Percentiles rank a stretch among this genome's conserved stretches.
These are phyloP conservation scores for Megalonaias nervosa DNA, from an alignment of 1,140 invertebrate species.

Conservation along the genomic window DNA sequence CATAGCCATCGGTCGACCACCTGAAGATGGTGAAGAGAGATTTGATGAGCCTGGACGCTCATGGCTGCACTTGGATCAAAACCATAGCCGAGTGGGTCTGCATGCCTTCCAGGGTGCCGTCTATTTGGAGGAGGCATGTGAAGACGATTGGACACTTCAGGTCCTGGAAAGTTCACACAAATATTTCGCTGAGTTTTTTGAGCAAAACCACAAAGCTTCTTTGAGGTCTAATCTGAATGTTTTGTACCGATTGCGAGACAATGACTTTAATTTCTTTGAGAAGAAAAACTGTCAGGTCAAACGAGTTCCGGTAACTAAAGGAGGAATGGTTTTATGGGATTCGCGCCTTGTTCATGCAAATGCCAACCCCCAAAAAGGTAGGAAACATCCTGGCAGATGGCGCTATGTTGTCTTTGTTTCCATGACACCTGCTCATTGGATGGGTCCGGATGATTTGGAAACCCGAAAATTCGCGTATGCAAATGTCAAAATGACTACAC, in stretches of 20 bases:
- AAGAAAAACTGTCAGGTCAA: conserved; percentile 39
- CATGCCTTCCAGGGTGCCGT: conserved; percentile 59
- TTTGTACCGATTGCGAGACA: conserved; percentile 35
- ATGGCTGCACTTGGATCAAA: conserved; percentile 60
- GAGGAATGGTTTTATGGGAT: conserved; percentile 61
- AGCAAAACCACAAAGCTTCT: conserved; percentile 31
- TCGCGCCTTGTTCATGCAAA: conserved; percentile 58
- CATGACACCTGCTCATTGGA: conserved; percentile 60
- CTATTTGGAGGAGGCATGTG: conserved; percentile 47
- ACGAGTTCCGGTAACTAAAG: conserved; percentile 56
- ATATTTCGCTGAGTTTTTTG: conserved; percentile 42
- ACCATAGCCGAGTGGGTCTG: conserved; percentile 37
- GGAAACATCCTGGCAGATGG: conserved; percentile 52
- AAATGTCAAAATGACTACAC: conserved; percentile 47
- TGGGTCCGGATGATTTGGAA: conserved; percentile 36
- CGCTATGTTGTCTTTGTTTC: conserved; percentile 60
- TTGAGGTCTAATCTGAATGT: conserved; percentile 28
- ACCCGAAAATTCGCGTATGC: conserved; percentile 47
- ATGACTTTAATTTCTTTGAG: conserved; percentile 13
- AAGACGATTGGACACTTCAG: conserved; percentile 46
- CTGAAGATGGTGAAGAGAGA: conserved; percentile 28
- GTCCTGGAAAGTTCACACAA: conserved; percentile 49
- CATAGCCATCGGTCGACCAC: conserved; percentile 43
- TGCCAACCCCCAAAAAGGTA: conserved; percentile 31
- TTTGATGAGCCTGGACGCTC: conserved; percentile 29